A percentile compares a stretch with the other conserved stretches of the same genome.
phyloP scores from a whole-genome alignment of 2,888 invertebrate genomes.

The Synergus japonicus region DNA sequence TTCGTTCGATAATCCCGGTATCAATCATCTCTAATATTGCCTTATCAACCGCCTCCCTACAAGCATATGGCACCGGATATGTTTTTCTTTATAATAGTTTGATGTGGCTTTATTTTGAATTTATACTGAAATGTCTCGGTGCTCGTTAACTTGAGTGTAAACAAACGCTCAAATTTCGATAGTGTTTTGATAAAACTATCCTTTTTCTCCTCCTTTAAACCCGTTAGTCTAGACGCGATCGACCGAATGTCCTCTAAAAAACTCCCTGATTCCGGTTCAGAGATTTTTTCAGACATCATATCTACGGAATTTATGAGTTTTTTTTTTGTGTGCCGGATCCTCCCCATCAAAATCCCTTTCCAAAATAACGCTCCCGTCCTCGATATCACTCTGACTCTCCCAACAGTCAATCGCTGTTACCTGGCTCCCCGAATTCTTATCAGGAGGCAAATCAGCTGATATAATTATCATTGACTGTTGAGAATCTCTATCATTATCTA shows the following conservation, averaged over 20 bases:
- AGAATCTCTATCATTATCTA: too few relatives aligned
- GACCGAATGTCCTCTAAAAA: conserved; percentile 42
- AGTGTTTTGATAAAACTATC: conserved; percentile 20
- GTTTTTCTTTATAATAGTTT: background rate
- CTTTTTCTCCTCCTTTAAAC: conserved; percentile 2
- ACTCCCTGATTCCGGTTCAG: conserved; percentile 29
- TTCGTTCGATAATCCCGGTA: conserved; percentile 21
- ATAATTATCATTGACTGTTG: too few relatives aligned
- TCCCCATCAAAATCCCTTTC: background rate
- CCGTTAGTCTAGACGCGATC: conserved; percentile 30
- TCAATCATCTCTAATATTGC: conserved; percentile 53
- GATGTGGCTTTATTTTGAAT: background rate
- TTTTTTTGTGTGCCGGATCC: background rate
- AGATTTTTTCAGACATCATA: background rate
- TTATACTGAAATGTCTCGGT: conserved; percentile 39
- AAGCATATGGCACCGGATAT: background rate
- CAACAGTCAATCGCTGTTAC: too few relatives aligned
- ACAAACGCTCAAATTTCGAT: conserved; percentile 46
- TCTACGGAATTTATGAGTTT: background rate
- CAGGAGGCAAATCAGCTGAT: too few relatives aligned
- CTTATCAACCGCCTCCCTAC: conserved; percentile 53
- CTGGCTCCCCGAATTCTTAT: too few relatives aligned
- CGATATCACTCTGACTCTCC: too few relatives aligned
- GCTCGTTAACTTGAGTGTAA: conserved; percentile 54
- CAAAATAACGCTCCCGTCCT: too few relatives aligned